Evolutionary conservation across 1,140 invertebrate genomes (phyloP).

Genomic region (Listronotus oregonensis): DNA sequence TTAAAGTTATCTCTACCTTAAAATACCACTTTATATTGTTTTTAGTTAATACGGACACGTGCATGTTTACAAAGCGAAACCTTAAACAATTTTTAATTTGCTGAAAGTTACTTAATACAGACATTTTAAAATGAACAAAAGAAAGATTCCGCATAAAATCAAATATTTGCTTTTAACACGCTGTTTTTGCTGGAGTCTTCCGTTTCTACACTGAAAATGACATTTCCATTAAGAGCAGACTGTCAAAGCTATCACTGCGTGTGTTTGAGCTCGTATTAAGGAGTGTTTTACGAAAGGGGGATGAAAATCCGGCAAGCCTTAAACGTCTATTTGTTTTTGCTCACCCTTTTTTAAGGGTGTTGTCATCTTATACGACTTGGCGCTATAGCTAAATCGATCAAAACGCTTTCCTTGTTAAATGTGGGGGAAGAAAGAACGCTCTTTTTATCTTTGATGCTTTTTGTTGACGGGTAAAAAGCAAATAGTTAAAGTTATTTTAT

Average conservation of each 20-base stretch:
- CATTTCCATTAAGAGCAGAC: constrained; percentile 24
- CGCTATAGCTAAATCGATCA: constrained; percentile 22
- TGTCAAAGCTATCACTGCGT: constrained; percentile 30
- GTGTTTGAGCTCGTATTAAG: constrained; percentile 26
- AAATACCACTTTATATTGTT: too few species aligned
- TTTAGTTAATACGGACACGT: too few species aligned
- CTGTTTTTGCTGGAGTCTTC: neutral
- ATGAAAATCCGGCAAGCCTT: constrained; percentile 21
- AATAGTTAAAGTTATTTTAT: constrained; percentile 3
- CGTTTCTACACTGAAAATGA: constrained; percentile 20
- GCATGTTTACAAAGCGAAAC: too few species aligned
- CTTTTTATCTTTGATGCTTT: constrained; percentile 18
- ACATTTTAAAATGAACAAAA: neutral
- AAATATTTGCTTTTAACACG: constrained; percentile 19
- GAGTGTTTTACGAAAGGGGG: constrained; percentile 15
- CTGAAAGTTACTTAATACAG: too few species aligned
- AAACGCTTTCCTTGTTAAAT: constrained; percentile 36
- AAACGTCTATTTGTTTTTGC: constrained; percentile 35
- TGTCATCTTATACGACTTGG: constrained; percentile 29
- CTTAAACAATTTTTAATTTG: too few species aligned
- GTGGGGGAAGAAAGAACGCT: constrained; percentile 14
- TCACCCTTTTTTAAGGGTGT: constrained; percentile 25
- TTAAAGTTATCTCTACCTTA: too few species aligned
- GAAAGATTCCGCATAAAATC: constrained; percentile 3
- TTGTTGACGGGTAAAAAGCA: constrained; percentile 10